phyloP scores from a whole-genome alignment of 2,888 invertebrate genomes.

The Aspidiotus rigidus region DNA sequence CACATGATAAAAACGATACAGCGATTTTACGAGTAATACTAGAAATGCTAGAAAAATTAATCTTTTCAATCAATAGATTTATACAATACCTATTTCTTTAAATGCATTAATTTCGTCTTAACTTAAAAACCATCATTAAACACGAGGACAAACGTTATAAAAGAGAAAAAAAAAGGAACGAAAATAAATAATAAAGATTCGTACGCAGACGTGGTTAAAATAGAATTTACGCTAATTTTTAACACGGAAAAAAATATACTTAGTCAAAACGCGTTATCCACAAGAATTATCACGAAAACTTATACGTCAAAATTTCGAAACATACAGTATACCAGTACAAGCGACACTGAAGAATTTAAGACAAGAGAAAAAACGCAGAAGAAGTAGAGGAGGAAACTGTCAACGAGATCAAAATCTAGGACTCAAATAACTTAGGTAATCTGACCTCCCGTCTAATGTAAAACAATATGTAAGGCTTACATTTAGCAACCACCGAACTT shows the following conservation, averaged over 20 bases:
- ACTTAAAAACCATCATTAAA: not conserved
- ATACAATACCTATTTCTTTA: not conserved
- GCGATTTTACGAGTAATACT: not conserved
- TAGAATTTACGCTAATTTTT: not conserved
- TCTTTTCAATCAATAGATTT: too few species aligned
- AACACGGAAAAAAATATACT: too few species aligned
- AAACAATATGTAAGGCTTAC: conserved; percentile 78
- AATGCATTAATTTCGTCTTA: conserved; percentile 1
- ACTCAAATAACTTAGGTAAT: conserved; percentile 32
- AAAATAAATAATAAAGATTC: not conserved
- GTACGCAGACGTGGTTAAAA: not conserved
- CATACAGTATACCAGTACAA: too few species aligned
- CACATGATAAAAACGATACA: not conserved
- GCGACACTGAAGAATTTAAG: not conserved
- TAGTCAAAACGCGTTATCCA: not conserved
- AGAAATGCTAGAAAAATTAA: not conserved
- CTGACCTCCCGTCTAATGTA: conserved; percentile 57
- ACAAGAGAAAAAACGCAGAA: not conserved
- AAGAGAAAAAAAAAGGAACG: not conserved
- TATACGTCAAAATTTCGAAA: too few species aligned
- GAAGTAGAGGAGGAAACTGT: conserved; percentile 9
- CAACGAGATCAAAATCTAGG: conserved; percentile 29
- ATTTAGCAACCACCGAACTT: conserved; percentile 57
- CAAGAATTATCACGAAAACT: not conserved
- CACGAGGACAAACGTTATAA: too few species aligned